Evolutionary conservation across 2,113 vertebrate genomes (phyloP).

Genomic region (Etheostoma cragini): DNA sequence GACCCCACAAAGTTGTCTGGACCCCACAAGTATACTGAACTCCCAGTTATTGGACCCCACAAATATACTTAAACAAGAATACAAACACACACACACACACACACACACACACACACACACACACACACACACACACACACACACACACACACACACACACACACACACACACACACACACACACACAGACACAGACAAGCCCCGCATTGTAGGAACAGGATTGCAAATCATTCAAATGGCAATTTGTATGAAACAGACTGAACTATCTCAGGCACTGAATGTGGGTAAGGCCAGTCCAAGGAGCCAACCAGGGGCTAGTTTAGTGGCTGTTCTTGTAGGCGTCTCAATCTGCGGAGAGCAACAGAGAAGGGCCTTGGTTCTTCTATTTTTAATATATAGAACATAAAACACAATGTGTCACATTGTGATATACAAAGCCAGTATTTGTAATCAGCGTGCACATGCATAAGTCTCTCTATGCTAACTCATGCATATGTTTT

Average conservation of each 20-base stretch:
- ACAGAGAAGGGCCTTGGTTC: constrained; percentile 15
- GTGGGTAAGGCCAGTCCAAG: constrained; percentile 56
- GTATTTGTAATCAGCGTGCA: neutral
- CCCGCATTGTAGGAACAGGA: neutral
- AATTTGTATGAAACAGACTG: constrained; percentile 23
- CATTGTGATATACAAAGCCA: constrained; percentile 11
- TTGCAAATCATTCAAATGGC: constrained; percentile 43
- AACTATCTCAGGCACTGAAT: constrained; percentile 8
- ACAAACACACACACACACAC: too few species aligned
- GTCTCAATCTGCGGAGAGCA: constrained; percentile 21
- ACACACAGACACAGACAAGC: neutral
- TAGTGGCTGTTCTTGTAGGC: constrained; percentile 20
- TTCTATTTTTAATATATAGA: neutral
- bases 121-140: too few species aligned
- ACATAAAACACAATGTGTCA: neutral
- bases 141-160: too few species aligned
- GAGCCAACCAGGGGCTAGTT: constrained; percentile 24
- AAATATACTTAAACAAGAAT: too few species aligned
- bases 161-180: neutral
- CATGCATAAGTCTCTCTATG: constrained; percentile 12
- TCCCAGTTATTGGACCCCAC: too few species aligned
- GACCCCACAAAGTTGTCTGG: too few species aligned
- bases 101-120: too few species aligned
- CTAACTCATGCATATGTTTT: constrained; percentile 26
- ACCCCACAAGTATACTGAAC: too few species aligned